These are phyloP conservation scores for Xestia ashworthii DNA, from an alignment of 2,888 invertebrate genomes.

Conservation along the genomic window DNA sequence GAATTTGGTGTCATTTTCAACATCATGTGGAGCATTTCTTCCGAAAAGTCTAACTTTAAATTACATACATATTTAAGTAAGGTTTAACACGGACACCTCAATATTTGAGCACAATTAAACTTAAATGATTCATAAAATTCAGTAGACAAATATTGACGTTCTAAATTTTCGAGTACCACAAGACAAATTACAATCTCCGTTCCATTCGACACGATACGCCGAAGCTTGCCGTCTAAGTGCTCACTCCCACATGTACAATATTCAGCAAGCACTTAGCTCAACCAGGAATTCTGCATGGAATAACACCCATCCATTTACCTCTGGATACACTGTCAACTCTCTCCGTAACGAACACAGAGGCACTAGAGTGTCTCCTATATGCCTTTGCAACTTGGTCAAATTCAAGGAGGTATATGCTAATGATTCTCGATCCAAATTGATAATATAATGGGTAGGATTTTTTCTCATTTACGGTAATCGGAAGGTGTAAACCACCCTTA, in stretches of 20 bases:
- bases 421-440: too few species aligned
- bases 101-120: too few species aligned
- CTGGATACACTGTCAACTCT: background rate
- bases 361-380: background rate
- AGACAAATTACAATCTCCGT: slow-evolving; percentile 14
- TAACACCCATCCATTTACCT: slow-evolving; percentile 22
- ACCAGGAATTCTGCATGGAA: slow-evolving; percentile 24
- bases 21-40: background rate
- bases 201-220: background rate
- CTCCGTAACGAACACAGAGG: background rate
- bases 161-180: slow-evolving; percentile 6
- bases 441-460: too few species aligned
- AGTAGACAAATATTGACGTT: background rate
- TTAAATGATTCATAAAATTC: background rate
- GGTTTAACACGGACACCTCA: background rate
- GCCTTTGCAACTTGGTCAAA: too few species aligned
- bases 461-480: too few species aligned
- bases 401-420: too few species aligned
- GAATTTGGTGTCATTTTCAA: background rate
- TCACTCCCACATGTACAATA: slow-evolving; percentile 32
- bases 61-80: background rate
- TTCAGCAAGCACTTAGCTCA: slow-evolving; percentile 38
- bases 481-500: too few species aligned
- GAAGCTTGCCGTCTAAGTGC: slow-evolving; percentile 21
- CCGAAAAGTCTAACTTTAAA: too few species aligned